These are phyloP conservation scores for Cheirogaleus medius DNA, from an alignment of 2,113 vertebrate genomes.

Conservation along the genomic window DNA sequence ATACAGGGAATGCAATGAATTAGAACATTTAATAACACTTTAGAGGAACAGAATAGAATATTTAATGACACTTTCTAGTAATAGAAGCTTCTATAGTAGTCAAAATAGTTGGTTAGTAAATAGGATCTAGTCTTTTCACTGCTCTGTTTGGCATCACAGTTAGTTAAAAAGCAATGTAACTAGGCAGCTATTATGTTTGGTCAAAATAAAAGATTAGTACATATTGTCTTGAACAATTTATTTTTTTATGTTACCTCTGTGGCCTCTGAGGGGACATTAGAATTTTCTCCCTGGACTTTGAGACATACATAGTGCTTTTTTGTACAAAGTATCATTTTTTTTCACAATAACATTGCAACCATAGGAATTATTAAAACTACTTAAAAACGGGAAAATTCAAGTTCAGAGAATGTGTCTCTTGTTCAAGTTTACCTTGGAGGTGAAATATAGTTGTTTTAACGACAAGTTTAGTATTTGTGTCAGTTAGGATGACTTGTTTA, in stretches of 20 bases:
- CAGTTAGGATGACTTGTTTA: neutral
- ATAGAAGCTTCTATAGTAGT: neutral
- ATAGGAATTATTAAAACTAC: slow-evolving; percentile 2
- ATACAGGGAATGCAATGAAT: neutral
- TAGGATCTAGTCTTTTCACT: neutral
- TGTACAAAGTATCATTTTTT: neutral
- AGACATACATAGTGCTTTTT: neutral
- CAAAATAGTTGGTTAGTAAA: neutral
- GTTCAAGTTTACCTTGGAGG: neutral
- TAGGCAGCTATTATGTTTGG: neutral
- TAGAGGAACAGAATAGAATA: neutral
- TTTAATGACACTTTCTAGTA: neutral
- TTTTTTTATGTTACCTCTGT: slow-evolving; percentile 13
- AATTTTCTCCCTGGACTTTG: neutral
- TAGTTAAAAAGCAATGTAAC: neutral
- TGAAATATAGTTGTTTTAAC: neutral
- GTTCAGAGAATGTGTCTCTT: neutral
- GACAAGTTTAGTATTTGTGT: neutral
- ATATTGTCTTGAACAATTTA: neutral
- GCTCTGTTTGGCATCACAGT: neutral
- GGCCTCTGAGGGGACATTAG: neutral
- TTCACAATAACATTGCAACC: neutral
- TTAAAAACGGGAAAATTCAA: neutral
- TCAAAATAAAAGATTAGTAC: neutral
- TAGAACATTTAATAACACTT: neutral